Percentiles rank a stretch among this genome's conserved stretches.
Evolutionary conservation across 2,888 invertebrate genomes (phyloP).

Genomic region (Lithodes maja): DNA sequence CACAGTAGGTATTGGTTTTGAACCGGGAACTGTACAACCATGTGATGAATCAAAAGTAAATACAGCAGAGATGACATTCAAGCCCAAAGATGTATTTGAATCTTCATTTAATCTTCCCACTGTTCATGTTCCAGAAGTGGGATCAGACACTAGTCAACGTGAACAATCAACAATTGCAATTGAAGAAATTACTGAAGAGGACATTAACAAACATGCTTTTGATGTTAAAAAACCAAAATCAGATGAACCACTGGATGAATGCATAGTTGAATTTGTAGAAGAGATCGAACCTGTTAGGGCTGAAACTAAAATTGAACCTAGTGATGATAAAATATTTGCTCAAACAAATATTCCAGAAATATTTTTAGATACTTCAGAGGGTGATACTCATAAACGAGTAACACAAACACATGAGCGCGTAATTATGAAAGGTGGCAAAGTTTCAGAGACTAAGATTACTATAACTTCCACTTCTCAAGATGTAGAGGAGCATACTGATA

Average conservation of each 20-base stretch:
- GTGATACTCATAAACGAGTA: slow-evolving; percentile 11
- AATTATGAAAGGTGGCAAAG: slow-evolving; percentile 35
- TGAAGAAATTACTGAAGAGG: slow-evolving; percentile 44
- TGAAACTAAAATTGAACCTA: slow-evolving; percentile 19
- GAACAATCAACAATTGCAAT: slow-evolving; percentile 44
- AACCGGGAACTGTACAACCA: background rate
- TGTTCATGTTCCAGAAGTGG: slow-evolving; percentile 45
- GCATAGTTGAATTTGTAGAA: slow-evolving; percentile 23
- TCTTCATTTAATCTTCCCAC: slow-evolving; percentile 47
- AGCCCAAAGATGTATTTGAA: slow-evolving; percentile 44
- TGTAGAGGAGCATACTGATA: slow-evolving; percentile 1
- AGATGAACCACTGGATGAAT: slow-evolving; percentile 24
- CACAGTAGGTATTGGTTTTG: slow-evolving; percentile 46
- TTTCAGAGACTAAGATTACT: slow-evolving; percentile 35
- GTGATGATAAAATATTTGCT: slow-evolving; percentile 15
- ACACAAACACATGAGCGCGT: slow-evolving; percentile 30
- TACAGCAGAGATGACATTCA: slow-evolving; percentile 21
- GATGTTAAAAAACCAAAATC: slow-evolving; percentile 24
- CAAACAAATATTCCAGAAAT: slow-evolving; percentile 30
- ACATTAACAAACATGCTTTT: background rate
- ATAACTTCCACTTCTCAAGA: slow-evolving; percentile 25
- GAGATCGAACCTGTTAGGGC: slow-evolving; percentile 21
- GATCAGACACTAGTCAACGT: slow-evolving; percentile 35
- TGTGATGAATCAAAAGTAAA: slow-evolving; percentile 32
- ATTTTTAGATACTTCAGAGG: background rate